These are phyloP conservation scores for Laspeyria flexula DNA, from an alignment of 2,888 invertebrate genomes.

Conservation along the genomic window DNA sequence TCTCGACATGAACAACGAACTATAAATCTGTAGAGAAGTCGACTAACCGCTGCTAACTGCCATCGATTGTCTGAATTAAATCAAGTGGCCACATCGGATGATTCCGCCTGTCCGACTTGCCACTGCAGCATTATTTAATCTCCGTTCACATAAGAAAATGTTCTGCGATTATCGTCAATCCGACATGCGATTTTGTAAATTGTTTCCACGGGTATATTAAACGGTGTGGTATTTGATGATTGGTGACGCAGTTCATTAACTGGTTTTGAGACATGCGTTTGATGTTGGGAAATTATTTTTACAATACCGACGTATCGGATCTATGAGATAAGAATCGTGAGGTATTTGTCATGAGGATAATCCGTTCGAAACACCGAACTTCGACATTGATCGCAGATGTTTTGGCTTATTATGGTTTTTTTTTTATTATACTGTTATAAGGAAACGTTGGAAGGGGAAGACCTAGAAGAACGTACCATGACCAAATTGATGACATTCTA, in stretches of 20 bases:
- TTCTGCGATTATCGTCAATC: conserved; percentile 32
- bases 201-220: conserved; percentile 29
- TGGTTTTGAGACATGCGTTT: conserved; percentile 22
- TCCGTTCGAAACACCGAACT: no score
- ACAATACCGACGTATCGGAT: not conserved
- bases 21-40: conserved; percentile 35
- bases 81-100: conserved; percentile 66
- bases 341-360: not conserved
- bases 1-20: conserved; percentile 14
- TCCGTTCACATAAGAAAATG: conserved; percentile 32
- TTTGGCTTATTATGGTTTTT: no score
- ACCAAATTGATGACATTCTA: no score
- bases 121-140: conserved; percentile 44
- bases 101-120: conserved; percentile 57
- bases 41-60: conserved; percentile 35
- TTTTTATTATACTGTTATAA: no score
- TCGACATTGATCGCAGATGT: no score
- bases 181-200: conserved; percentile 38
- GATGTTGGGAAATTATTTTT: not conserved
- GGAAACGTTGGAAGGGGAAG: no score
- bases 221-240: conserved; percentile 26
- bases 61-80: conserved; percentile 76
- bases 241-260: conserved; percentile 29
- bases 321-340: not conserved
- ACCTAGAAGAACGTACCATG: no score